Evolutionary conservation across 2,113 vertebrate genomes (phyloP).

Genomic region (Poicephalus gulielmi): DNA sequence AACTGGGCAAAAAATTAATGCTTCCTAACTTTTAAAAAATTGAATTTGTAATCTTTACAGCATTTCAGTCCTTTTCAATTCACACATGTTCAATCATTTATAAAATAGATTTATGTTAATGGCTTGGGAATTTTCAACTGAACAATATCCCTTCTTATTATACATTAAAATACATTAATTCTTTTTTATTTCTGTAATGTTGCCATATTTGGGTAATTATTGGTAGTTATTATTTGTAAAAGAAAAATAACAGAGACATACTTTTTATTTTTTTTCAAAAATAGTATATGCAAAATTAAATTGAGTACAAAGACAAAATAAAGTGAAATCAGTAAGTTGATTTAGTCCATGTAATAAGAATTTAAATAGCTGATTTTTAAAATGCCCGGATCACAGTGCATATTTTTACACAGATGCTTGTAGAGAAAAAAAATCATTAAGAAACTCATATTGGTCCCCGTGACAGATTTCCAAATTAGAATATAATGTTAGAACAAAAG

Average conservation of each 20-base stretch:
- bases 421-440: background rate
- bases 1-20: background rate
- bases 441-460: background rate
- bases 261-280: fast-evolving
- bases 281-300: background rate
- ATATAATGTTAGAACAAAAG: background rate
- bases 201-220: background rate
- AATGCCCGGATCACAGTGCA: background rate
- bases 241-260: background rate
- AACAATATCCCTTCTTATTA: background rate
- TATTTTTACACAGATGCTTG: background rate
- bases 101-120: background rate
- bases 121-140: background rate
- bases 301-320: background rate
- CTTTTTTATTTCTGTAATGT: background rate
- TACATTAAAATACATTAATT: background rate
- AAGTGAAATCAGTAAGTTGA: background rate
- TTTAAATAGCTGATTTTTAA: background rate
- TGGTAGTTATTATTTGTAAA: background rate
- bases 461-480: background rate
- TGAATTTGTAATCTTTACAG: background rate
- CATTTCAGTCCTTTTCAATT: background rate
- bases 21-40: background rate
- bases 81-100: fast-evolving
- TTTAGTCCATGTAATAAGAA: background rate